Conservation (phyloP, 2,113 vertebrate genomes). For the Tetrao urogallus region DNA sequence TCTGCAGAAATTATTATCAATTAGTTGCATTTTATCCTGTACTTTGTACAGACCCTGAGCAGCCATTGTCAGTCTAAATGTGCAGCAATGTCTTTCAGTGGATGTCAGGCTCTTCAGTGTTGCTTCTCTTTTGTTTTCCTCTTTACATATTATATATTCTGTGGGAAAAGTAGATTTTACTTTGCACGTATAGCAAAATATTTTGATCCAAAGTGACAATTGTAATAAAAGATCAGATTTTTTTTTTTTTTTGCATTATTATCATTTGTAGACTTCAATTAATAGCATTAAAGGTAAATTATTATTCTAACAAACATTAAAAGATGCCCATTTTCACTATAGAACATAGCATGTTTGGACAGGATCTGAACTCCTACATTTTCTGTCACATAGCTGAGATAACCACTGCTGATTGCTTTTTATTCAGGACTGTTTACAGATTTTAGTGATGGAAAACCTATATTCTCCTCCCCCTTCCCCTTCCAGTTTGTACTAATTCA, state of each 20-base stretch:
- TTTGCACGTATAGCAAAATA: fast-evolving
- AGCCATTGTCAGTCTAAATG: neutral
- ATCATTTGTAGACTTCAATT: neutral
- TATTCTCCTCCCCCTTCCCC: neutral
- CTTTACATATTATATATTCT: neutral
- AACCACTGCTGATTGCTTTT: neutral
- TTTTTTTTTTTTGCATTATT: neutral
- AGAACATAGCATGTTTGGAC: neutral
- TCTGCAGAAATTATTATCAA: neutral
- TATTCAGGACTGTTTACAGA: neutral
- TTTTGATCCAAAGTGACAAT: neutral
- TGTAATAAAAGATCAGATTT: neutral
- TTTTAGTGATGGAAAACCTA: neutral
- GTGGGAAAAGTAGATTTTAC: neutral
- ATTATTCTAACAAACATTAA: neutral
- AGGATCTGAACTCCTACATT: neutral
- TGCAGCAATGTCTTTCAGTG: neutral
- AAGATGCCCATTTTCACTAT: neutral
- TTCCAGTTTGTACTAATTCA: neutral
- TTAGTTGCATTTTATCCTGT: neutral
- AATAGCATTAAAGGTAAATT: neutral
- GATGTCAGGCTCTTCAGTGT: neutral
- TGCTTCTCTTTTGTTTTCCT: neutral
- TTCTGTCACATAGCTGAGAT: neutral
- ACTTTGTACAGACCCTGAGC: neutral